Conservation (phyloP, 2,797 vertebrate species). For the Sebastes itinus region DNA sequence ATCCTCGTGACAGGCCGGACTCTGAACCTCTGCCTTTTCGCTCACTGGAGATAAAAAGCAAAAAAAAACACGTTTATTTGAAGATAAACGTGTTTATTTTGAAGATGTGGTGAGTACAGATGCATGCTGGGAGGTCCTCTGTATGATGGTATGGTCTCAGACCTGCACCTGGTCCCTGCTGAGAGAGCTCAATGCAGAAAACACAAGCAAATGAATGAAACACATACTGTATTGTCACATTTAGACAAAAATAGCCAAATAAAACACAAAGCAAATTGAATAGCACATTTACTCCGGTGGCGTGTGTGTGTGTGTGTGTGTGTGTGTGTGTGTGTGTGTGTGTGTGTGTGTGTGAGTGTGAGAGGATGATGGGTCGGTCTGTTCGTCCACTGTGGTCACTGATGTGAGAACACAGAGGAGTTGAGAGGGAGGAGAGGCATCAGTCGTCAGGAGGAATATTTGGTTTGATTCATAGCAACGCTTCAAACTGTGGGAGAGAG, state of each 20-base stretch:
- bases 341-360: not conserved
- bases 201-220: not conserved
- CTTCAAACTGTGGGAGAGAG: slow-evolving; percentile 20
- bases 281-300: not conserved
- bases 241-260: not conserved
- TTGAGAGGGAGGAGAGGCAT: slow-evolving; percentile 37
- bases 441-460: slow-evolving; percentile 68
- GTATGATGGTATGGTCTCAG: too few relatives aligned
- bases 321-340: not conserved
- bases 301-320: too few relatives aligned
- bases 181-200: not conserved
- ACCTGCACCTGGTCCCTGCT: too few relatives aligned
- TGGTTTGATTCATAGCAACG: slow-evolving; percentile 66
- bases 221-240: not conserved
- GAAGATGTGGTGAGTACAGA: not conserved
- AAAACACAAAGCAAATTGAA: not conserved
- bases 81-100: too few relatives aligned
- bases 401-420: slow-evolving; percentile 36
- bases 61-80: too few relatives aligned
- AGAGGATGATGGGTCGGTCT: not conserved
- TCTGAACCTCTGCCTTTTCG: not conserved
- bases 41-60: not conserved
- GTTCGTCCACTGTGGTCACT: not conserved
- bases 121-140: not conserved
- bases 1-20: not conserved